Evolutionary conservation across 1,140 invertebrate species (phyloP).

Genomic region (Apis laboriosa): DNA sequence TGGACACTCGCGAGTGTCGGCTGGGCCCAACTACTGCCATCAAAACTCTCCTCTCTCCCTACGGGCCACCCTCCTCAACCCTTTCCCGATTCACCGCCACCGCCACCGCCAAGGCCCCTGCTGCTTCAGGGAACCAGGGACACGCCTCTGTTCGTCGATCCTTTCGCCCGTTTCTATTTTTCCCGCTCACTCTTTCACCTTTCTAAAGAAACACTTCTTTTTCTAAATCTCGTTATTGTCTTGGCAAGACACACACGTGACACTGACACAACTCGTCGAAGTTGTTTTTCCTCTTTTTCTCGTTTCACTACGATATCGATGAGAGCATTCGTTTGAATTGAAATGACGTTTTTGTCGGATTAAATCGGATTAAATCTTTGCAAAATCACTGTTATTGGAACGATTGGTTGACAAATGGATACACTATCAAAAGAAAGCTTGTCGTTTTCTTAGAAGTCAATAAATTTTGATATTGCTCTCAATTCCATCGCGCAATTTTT

Average conservation of each 20-base stretch:
- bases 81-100: slow-evolving; percentile 38
- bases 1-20: slow-evolving; percentile 90
- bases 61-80: slow-evolving; percentile 45
- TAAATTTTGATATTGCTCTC: background rate
- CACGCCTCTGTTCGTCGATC: slow-evolving; percentile 38
- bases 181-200: slow-evolving; percentile 8
- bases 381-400: too few species aligned
- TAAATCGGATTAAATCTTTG: background rate
- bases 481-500: background rate
- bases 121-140: slow-evolving; percentile 18
- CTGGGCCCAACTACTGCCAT: slow-evolving; percentile 91
- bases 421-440: background rate
- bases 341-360: background rate
- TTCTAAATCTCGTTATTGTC: slow-evolving; percentile 38
- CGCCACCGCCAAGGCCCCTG: slow-evolving; percentile 35
- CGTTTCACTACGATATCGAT: background rate
- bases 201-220: slow-evolving; percentile 24
- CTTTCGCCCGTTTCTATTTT: slow-evolving; percentile 10
- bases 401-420: background rate
- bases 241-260: slow-evolving; percentile 24
- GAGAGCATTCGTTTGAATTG: background rate
- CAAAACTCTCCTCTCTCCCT: slow-evolving; percentile 45
- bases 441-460: background rate
- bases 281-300: background rate
- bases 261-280: slow-evolving; percentile 22